Evolutionary conservation across 2,113 vertebrate species (phyloP), one percentile per base, ranked within the genome.

Genomic region (Notechis scutatus): DNA sequence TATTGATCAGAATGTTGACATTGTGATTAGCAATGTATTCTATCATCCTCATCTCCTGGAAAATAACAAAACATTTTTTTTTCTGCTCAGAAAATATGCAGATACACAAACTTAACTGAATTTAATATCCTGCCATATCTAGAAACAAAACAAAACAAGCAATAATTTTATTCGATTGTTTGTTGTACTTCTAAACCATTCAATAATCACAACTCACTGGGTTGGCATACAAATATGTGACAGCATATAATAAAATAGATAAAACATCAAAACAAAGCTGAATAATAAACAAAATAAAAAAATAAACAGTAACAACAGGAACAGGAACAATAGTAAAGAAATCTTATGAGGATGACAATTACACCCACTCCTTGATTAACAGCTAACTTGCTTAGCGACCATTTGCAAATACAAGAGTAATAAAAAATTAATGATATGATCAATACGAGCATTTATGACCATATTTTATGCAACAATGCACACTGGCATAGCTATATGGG

Each of bases 1-100:
- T 96, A 54, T 90, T 74, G 29, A 93, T 54, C 89, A 90, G 93
- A 91, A 69, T 21, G 3, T 34, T 89, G 93, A 92, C 85, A 4
- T 50, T 91, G 23, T 1, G 57, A 18, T 21, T 87, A 21, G 23
- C 5, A 90, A 64, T 88, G 55, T 29, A 92, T 81, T 90, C 86
- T 20, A 55, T 10, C 1, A 55, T 29, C 29, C 87, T 34, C 69
- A 2, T 57, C 12, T 23, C n/a, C 12, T 12, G n/a, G 34, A 93
- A 81, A 90, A 85, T 39, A 52, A 94, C 39, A 91, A 86, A 85
- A 87, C 85, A 93, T 74, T 11, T 52, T 90, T n/a, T 92, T 94
- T 14, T 24, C 42, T 26, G 14, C 59, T 8, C 9, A 52, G 23
- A 54, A 87, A 47, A 56, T 89, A 92, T 26, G 20, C 7, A 69